phyloP scores from a whole-genome alignment of 2,797 vertebrate genomes.

The Ptychobarbus kaznakovi region DNA sequence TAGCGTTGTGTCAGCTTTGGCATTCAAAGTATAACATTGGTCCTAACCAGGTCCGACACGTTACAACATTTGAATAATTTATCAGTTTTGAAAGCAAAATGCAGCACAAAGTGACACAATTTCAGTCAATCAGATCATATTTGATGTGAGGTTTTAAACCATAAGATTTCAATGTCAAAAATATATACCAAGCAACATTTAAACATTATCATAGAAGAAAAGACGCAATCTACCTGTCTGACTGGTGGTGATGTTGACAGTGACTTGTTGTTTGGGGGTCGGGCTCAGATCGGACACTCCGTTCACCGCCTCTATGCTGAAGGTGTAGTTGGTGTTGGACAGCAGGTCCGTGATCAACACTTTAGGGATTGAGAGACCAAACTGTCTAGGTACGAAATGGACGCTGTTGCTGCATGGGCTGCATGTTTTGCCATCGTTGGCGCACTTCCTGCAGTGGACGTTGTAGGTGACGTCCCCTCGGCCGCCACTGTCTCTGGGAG shows the following conservation, averaged over 20 bases:
- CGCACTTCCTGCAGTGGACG: slow-evolving; percentile 81
- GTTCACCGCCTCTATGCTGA: slow-evolving; percentile 82
- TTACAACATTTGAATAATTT: background rate
- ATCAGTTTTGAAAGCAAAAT: background rate
- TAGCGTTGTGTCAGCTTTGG: background rate
- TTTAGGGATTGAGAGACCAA: slow-evolving; percentile 73
- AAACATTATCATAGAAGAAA: background rate
- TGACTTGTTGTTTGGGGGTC: slow-evolving; percentile 73
- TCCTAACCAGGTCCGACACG: background rate
- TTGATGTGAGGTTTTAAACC: background rate
- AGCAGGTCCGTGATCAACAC: slow-evolving; percentile 81
- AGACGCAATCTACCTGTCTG: slow-evolving; percentile 77
- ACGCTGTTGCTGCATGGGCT: slow-evolving; percentile 78
- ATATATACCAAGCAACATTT: background rate
- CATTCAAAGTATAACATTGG: background rate
- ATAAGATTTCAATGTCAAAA: background rate
- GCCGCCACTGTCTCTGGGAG: slow-evolving; percentile 79
- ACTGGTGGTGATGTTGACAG: slow-evolving; percentile 82
- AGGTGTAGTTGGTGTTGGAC: slow-evolving; percentile 84
- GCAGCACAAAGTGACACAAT: background rate
- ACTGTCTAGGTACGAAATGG: slow-evolving; percentile 82
- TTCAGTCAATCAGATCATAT: background rate
- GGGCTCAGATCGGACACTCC: slow-evolving; percentile 81
- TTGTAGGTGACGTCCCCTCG: slow-evolving; percentile 81
- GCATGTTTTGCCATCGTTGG: slow-evolving; percentile 74